A percentile compares a stretch with the other conserved stretches of the same genome.
phyloP scores from a whole-genome alignment of 2,888 invertebrate genomes.

The Campaea margaritaria region DNA sequence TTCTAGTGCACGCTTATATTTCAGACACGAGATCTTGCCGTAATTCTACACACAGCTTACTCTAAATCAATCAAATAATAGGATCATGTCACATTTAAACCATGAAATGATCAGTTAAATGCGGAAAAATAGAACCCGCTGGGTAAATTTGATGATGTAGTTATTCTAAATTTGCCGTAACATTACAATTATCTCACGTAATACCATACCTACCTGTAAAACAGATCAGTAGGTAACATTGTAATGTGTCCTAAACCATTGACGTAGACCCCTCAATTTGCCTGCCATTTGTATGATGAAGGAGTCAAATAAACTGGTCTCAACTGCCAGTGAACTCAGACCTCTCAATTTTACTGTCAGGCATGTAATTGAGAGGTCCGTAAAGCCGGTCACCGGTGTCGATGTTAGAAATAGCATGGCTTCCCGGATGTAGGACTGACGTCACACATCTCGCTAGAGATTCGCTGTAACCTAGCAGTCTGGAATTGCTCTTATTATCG shows the following conservation, averaged over 20 bases:
- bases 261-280: conserved; percentile 17
- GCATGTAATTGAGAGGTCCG: conserved; percentile 35
- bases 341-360: conserved; percentile 25
- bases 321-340: conserved; percentile 43
- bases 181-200: conserved; percentile 31
- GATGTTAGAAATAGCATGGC: conserved; percentile 74
- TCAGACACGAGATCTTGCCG: not conserved
- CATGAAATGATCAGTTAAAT: not conserved
- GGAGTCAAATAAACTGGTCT: conserved; percentile 16
- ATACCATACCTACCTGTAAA: conserved; percentile 11
- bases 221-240: conserved; percentile 5
- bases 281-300: conserved; percentile 16
- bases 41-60: not conserved
- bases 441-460: conserved; percentile 74
- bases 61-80: too few species aligned
- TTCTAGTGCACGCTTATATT: conserved; percentile 2
- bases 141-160: conserved; percentile 5
- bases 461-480: conserved; percentile 63
- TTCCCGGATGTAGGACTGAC: conserved; percentile 80
- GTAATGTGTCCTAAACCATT: conserved; percentile 24
- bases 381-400: conserved; percentile 44
- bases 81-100: too few species aligned
- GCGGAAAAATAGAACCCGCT: not conserved
- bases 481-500: conserved; percentile 56
- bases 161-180: not conserved